Conservation (phyloP, 2,797 vertebrate species). For the Coccyzus lansbergi region DNA sequence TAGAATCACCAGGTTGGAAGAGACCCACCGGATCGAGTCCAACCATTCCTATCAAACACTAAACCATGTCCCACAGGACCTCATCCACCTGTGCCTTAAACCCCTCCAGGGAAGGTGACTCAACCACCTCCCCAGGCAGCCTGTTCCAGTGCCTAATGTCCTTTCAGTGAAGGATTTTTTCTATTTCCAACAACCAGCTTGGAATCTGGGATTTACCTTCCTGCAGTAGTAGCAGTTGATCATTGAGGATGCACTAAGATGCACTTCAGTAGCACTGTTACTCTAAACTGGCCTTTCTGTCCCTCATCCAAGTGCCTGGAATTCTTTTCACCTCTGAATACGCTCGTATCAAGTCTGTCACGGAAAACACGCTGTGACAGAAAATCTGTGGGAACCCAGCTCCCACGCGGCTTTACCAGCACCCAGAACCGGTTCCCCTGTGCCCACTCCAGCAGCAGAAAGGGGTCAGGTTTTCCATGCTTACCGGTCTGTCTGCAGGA, state of each 20-base stretch:
- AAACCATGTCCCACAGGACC: too few relatives aligned
- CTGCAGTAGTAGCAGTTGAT: accelerated
- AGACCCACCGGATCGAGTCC: too few relatives aligned
- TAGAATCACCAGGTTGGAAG: too few relatives aligned
- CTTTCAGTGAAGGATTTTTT: too few relatives aligned
- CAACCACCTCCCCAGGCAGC: too few relatives aligned
- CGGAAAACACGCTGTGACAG: accelerated
- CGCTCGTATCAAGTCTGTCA: accelerated
- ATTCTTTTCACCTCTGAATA: accelerated
- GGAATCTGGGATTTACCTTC: accelerated
- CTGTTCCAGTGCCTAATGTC: too few relatives aligned
- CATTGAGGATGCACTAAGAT: background rate
- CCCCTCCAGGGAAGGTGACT: too few relatives aligned
- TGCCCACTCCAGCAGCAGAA: accelerated
- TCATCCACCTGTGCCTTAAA: too few relatives aligned
- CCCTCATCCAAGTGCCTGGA: background rate
- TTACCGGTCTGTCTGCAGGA: constrained; percentile 95
- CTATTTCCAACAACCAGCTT: accelerated
- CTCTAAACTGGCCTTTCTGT: background rate
- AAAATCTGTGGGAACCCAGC: accelerated
- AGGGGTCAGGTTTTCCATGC: background rate
- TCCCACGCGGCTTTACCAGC: accelerated
- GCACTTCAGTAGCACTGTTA: accelerated
- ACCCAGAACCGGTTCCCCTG: accelerated
- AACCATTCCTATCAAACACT: too few relatives aligned